Conservation (phyloP, 1,140 invertebrate species). For the Macrosteles quadrilineatus region DNA sequence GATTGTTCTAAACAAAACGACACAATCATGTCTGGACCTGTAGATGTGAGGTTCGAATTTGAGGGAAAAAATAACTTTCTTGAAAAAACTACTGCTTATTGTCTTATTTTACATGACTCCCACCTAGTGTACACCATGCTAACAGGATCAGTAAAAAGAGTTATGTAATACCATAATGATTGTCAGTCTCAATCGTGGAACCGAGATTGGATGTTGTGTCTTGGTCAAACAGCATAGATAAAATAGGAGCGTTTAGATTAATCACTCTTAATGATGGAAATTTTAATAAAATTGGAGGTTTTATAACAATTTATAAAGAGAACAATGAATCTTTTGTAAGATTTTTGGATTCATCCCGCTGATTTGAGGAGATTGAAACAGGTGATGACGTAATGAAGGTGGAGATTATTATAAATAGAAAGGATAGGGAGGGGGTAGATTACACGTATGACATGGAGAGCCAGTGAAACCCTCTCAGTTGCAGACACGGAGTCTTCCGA, state of each 20-base stretch:
- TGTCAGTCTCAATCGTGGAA: too few relatives aligned
- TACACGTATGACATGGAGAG: not conserved
- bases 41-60: constrained; percentile 46
- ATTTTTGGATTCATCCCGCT: not conserved
- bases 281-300: not conserved
- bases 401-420: not conserved
- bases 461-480: too few relatives aligned
- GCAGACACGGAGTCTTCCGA: too few relatives aligned
- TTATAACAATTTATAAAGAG: too few relatives aligned
- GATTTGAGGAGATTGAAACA: not conserved
- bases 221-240: not conserved
- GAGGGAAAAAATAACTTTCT: constrained; percentile 38
- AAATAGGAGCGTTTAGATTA: too few relatives aligned
- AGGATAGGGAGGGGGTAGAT: not conserved
- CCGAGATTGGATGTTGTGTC: not conserved
- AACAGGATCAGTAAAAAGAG: too few relatives aligned
- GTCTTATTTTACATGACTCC: constrained; percentile 46
- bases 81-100: constrained; percentile 45
- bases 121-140: too few relatives aligned
- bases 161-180: too few relatives aligned
- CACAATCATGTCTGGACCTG: constrained; percentile 41
- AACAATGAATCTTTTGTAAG: too few relatives aligned
- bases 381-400: not conserved
- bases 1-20: constrained; percentile 47
- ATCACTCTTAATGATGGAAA: not conserved